These are phyloP conservation scores for Dromius quadrimaculatus DNA, from an alignment of 2,888 invertebrate species.

Conservation along the genomic window DNA sequence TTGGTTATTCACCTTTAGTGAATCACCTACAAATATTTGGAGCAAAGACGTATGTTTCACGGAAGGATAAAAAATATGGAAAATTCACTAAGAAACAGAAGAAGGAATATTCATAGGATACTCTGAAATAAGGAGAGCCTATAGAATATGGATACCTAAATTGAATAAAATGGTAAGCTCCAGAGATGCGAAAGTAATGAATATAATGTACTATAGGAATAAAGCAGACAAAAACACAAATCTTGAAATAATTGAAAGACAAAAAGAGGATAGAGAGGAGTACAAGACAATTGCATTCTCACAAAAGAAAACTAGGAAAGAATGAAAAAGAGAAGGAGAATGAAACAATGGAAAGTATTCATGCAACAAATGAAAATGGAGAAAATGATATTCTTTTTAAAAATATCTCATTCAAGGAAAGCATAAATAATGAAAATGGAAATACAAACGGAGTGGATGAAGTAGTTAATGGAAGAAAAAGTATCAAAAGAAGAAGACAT, in stretches of 20 bases:
- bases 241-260: not conserved
- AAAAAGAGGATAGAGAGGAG: slow-evolving; percentile 2
- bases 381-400: too few species aligned
- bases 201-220: not conserved
- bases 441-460: not conserved
- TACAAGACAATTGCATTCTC: not conserved
- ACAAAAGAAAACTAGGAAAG: not conserved
- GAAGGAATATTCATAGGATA: slow-evolving; percentile 1
- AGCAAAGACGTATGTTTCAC: not conserved
- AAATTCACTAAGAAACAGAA: slow-evolving; percentile 8
- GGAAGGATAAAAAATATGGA: not conserved
- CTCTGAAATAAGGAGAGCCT: not conserved
- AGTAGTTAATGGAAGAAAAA: not conserved
- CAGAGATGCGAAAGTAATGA: not conserved
- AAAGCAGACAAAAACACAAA: not conserved
- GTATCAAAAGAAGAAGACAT: not conserved
- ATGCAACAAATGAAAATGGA: too few species aligned
- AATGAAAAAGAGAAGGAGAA: not conserved
- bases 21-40: slow-evolving; percentile 20
- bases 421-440: not conserved
- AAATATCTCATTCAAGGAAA: too few species aligned
- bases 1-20: not conserved
- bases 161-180: too few species aligned
- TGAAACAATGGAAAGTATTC: not conserved
- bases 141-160: not conserved